Conservation (phyloP, 2,797 vertebrate genomes). For the Tarsius wallacei region DNA sequence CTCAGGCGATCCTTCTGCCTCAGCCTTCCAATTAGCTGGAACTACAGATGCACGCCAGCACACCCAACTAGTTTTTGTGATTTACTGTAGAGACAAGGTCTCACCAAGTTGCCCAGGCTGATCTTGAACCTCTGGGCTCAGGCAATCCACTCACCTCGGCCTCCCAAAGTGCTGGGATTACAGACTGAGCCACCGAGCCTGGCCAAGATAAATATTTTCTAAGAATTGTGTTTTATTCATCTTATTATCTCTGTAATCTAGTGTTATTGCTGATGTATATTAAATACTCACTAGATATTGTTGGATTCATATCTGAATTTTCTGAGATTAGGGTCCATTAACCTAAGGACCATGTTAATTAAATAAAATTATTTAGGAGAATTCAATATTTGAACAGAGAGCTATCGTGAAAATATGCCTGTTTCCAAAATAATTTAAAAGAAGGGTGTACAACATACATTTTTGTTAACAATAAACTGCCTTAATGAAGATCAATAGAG, state of each 20-base stretch:
- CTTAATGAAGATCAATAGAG: neutral
- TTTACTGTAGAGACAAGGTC: no score
- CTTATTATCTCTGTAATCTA: neutral
- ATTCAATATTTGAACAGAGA: neutral
- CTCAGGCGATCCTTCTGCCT: no score
- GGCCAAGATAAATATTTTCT: neutral
- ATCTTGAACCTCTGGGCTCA: no score
- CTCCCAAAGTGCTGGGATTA: no score
- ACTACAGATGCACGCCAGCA: no score
- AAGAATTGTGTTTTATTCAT: neutral
- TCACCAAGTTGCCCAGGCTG: no score
- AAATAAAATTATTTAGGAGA: neutral
- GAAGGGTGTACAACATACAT: neutral
- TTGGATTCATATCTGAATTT: neutral
- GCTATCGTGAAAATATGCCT: neutral
- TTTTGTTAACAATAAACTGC: neutral
- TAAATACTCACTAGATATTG: neutral
- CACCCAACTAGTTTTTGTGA: no score
- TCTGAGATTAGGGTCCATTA: neutral
- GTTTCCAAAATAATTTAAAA: neutral
- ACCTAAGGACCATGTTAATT: neutral
- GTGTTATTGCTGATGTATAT: neutral
- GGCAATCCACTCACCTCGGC: no score
- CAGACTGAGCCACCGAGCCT: no score
- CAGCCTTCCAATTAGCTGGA: no score